Evolutionary conservation across 2,888 invertebrate species (phyloP).

Genomic region (Pollenia amentaria): DNA sequence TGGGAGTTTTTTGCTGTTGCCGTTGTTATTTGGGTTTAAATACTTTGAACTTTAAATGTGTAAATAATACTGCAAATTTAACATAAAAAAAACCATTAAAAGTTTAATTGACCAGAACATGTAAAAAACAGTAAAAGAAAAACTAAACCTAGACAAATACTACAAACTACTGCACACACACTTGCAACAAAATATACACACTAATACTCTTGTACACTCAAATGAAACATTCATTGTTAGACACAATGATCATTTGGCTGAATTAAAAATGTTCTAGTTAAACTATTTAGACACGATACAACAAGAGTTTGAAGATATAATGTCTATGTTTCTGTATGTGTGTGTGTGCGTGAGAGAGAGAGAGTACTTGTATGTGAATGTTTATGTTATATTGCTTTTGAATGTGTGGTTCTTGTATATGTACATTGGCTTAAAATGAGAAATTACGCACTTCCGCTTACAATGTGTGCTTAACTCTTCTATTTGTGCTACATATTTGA

Average conservation of each 20-base stretch:
- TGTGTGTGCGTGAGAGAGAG: not conserved
- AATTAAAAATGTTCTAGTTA: constrained; percentile 54
- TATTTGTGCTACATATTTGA: constrained; percentile 13
- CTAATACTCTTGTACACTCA: not conserved
- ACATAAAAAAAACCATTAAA: constrained; percentile 67
- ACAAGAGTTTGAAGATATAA: constrained; percentile 25
- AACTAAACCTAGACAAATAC: not conserved
- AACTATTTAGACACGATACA: constrained; percentile 58
- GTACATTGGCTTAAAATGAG: constrained; percentile 58
- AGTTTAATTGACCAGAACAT: constrained; percentile 72
- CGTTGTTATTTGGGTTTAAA: constrained; percentile 52
- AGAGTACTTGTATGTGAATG: not conserved
- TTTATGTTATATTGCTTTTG: not conserved
- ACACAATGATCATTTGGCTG: constrained; percentile 41
- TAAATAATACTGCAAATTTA: constrained; percentile 70
- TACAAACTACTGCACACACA: not conserved
- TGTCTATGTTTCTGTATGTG: not conserved
- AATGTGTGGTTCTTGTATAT: constrained; percentile 24
- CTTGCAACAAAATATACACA: constrained; percentile 2
- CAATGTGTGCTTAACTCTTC: constrained; percentile 28
- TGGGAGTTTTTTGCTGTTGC: not conserved
- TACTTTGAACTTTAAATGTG: constrained; percentile 64
- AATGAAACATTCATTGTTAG: constrained; percentile 11
- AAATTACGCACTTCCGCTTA: constrained; percentile 70
- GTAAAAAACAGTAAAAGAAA: not conserved